Percentiles rank a stretch among this genome's conserved stretches.
Conservation (phyloP, 2,113 vertebrate species). For the Chaetorhynchus papuensis region DNA sequence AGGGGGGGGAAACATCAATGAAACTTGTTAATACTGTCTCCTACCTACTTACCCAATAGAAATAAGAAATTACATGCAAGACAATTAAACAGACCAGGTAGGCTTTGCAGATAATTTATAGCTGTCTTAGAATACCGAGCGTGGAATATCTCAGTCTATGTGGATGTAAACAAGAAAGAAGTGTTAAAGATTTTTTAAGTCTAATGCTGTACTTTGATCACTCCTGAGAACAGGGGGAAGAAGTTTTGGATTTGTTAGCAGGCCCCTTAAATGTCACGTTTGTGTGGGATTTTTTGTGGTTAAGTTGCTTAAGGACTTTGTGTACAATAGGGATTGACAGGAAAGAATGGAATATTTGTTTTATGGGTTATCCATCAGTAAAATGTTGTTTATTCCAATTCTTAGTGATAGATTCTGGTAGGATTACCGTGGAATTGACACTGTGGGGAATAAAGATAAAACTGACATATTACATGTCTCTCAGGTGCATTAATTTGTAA, state of each 20-base stretch:
- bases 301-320: not conserved
- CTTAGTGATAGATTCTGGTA: not conserved
- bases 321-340: not conserved
- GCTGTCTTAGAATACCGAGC: not conserved
- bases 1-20: not conserved
- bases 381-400: not conserved
- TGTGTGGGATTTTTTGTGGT: not conserved
- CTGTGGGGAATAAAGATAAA: not conserved
- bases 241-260: not conserved
- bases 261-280: not conserved
- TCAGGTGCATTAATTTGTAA: not conserved
- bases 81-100: not conserved
- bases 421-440: not conserved
- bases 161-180: not conserved
- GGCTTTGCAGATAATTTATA: not conserved
- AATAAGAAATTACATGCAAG: not conserved
- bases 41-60: not conserved
- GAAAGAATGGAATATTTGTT: not conserved
- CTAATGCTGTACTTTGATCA: not conserved
- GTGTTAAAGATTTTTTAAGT: not conserved
- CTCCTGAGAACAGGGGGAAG: not conserved
- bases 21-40: not conserved
- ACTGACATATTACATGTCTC: not conserved
- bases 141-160: not conserved
- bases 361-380: not conserved